A percentile compares a stretch with the other conserved stretches of the same genome.
phyloP scores from a whole-genome alignment of 2,888 invertebrate genomes.

The Mechanitis messenoides region DNA sequence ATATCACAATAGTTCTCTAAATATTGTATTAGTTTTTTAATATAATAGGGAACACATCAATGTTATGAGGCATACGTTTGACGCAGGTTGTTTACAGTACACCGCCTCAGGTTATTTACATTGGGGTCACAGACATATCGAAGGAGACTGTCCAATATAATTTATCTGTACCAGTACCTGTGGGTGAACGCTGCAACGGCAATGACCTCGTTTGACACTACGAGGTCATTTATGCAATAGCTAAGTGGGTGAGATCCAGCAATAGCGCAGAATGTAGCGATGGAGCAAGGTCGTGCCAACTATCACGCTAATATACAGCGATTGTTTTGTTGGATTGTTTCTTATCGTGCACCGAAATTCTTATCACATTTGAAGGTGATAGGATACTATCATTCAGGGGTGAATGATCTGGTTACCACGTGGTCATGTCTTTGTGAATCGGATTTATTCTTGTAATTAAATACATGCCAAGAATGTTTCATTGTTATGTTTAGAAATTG shows the following conservation, averaged over 20 bases:
- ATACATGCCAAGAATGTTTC: background rate
- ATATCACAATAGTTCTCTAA: no score
- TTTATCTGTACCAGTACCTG: constrained; percentile 52
- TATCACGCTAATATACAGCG: constrained; percentile 32
- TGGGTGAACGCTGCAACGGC: constrained; percentile 51
- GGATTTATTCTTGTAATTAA: constrained; percentile 2
- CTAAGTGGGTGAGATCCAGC: constrained; percentile 58
- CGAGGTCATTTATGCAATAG: constrained; percentile 71
- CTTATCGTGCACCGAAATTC: constrained; percentile 50
- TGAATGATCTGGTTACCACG: constrained; percentile 62
- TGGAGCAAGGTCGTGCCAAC: constrained; percentile 54
- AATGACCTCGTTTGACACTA: constrained; percentile 70
- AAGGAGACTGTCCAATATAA: constrained; percentile 70
- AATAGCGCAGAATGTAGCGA: constrained; percentile 48
- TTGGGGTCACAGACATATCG: constrained; percentile 75
- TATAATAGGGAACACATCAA: constrained; percentile 30
- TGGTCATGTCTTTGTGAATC: constrained; percentile 36
- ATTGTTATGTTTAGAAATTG: constrained; percentile 2
- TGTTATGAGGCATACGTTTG: constrained; percentile 52
- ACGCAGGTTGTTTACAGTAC: constrained; percentile 73
- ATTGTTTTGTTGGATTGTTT: constrained; percentile 38
- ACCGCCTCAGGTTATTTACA: constrained; percentile 73
- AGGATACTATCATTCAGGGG: constrained; percentile 57
- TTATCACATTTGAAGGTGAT: constrained; percentile 58
- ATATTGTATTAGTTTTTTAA: no score